phyloP scores from a whole-genome alignment of 2,797 vertebrate genomes.

The Anas georgica region DNA sequence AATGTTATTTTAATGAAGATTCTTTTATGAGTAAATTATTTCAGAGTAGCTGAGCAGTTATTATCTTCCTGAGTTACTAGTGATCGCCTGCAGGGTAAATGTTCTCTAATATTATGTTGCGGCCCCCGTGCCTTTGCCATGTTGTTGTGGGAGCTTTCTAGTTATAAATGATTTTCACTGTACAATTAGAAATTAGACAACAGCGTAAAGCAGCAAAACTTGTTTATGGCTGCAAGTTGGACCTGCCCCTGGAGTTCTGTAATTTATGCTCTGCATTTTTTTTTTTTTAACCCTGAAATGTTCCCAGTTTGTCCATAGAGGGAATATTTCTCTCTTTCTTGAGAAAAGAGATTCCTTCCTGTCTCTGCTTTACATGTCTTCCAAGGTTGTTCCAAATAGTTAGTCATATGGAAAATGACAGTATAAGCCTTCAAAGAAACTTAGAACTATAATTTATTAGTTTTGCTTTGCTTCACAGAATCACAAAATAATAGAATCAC shows the following conservation, averaged over 20 bases:
- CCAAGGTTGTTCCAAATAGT: neutral
- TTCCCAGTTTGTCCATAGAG: neutral
- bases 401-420: neutral
- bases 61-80: slow-evolving; percentile 64
- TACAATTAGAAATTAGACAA: slow-evolving; percentile 47
- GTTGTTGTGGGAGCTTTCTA: slow-evolving; percentile 53
- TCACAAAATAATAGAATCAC: too few relatives aligned
- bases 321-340: neutral
- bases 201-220: slow-evolving; percentile 26
- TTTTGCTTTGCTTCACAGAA: neutral
- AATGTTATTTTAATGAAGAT: slow-evolving; percentile 75
- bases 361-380: neutral
- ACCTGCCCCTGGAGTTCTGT: neutral
- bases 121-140: slow-evolving; percentile 37
- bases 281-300: neutral
- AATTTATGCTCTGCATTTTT: slow-evolving; percentile 25
- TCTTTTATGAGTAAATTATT: slow-evolving; percentile 72
- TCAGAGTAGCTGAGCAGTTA: slow-evolving; percentile 58
- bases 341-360: neutral
- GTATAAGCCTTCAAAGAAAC: neutral
- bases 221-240: slow-evolving; percentile 4
- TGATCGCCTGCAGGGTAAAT: slow-evolving; percentile 47
- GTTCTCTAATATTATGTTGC: slow-evolving; percentile 57
- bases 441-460: neutral
- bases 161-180: slow-evolving; percentile 59